phyloP scores from a whole-genome alignment of 2,888 invertebrate genomes.

The Meghimatium bilineatum region DNA sequence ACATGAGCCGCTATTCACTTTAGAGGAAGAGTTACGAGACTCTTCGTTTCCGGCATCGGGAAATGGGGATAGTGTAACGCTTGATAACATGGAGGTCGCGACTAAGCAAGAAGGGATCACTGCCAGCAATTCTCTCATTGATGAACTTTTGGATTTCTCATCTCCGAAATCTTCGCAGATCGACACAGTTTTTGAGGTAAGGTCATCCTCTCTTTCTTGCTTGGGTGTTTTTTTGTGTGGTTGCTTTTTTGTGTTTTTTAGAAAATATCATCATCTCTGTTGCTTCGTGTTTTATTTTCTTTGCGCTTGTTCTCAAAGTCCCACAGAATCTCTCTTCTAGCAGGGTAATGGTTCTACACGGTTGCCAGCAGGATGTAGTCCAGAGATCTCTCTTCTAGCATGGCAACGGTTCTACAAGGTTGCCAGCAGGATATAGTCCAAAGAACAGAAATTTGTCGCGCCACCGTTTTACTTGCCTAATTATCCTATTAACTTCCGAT shows the following conservation, averaged over 20 bases:
- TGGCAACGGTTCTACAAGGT: no score
- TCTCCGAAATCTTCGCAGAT: neutral
- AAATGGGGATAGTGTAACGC: neutral
- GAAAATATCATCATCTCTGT: neutral
- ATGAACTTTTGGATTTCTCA: conserved; percentile 40
- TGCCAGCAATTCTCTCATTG: conserved; percentile 10
- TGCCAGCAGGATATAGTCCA: no score
- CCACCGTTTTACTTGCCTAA: no score
- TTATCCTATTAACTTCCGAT: no score
- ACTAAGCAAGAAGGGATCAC: neutral
- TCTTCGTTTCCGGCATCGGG: neutral
- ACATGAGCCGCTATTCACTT: conserved; percentile 18
- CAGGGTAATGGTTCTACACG: no score
- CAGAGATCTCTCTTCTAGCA: no score
- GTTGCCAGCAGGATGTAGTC: no score
- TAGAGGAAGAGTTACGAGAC: neutral
- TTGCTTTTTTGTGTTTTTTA: neutral
- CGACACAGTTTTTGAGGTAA: neutral
- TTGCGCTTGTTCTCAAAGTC: neutral
- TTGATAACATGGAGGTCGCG: neutral
- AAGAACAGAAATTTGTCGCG: no score
- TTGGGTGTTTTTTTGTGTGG: neutral
- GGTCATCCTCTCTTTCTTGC: neutral
- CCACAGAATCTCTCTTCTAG: no score
- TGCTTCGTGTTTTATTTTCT: neutral